Percentiles rank a stretch among this genome's conserved stretches.
phyloP scores from a whole-genome alignment of 2,113 vertebrate genomes.

The Fregetta grallaria region DNA sequence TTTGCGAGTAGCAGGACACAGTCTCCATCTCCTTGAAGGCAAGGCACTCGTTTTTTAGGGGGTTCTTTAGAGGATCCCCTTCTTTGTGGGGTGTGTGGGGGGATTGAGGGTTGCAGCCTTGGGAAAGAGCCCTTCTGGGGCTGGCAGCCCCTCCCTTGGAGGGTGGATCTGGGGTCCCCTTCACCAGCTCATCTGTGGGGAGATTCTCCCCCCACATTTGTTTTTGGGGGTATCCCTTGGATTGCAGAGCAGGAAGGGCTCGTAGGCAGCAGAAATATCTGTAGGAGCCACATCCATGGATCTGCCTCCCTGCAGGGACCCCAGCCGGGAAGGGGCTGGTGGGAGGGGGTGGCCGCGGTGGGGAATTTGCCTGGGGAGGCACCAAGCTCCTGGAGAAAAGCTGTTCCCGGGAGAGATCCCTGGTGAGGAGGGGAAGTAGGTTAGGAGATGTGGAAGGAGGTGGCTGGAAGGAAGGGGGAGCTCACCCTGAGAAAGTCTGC shows the following conservation, averaged over 20 bases:
- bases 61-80: too few species aligned
- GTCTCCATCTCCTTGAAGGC: neutral
- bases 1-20: neutral
- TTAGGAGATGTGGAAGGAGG: neutral
- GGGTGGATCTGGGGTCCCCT: neutral
- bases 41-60: fast-evolving
- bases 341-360: neutral
- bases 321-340: neutral
- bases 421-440: neutral
- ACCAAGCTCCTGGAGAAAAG: neutral
- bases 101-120: neutral
- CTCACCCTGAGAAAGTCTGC: neutral
- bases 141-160: neutral
- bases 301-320: neutral
- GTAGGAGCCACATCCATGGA: neutral
- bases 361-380: neutral
- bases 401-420: neutral
- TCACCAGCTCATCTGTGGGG: neutral
- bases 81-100: neutral
- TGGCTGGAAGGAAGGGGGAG: neutral
- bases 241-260: neutral
- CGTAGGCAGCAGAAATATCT: neutral
- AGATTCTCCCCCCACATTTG: neutral
- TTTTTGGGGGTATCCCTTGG: neutral
- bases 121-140: neutral